Evolutionary conservation across 1,140 invertebrate species (phyloP), one percentile per base, ranked within the genome.

Genomic region (fruit fly (Drosophila melanogaster)): DNA sequence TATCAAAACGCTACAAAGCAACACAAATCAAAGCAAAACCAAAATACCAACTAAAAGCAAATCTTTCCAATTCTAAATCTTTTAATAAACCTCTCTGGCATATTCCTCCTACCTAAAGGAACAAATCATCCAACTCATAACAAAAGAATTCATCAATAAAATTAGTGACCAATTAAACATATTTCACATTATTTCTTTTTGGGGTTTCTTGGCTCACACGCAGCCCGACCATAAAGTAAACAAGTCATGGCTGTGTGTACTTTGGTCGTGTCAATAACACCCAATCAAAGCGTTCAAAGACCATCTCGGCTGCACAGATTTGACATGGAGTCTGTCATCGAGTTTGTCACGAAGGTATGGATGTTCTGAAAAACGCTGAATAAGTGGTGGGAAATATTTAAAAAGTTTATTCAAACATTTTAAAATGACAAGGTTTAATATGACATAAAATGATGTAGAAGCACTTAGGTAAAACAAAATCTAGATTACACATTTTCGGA

Each of bases 231-330:
- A 33, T 30, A 50, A 49, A 54, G 33, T 26, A 47, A 70, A 57
- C 64, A 60, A 72, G 54, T 73, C 66, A 60, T 60, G 70, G 67
- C 46, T 40, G 40, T 59, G 30, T 44, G 66, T 55, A 69, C 62
- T 69, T 47, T 59, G 58, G 70, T 44, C 62, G 76, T 76, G 71
- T 79, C 80, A 79, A 85, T 76, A 80, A 53, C 77, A 80, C 62
- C 60, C 81, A 85, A 80, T 80, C 77, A 84, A 72, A 62, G 44
- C 26, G 55, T 49, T 77, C 61, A 85, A 46, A 80, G 61, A 85
- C 65, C 77, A 65, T 69, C 41, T 60, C 77, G 66, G 44, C 35
- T 15, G 3, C 14, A n/a, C 43, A 47, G 47, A 55, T 44, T 51
- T 54, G 38, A 66, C 44, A 35, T 69, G 44, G 35, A 67, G 46